A percentile compares a stretch with the other conserved stretches of the same genome.
These are phyloP conservation scores for Amphipoea oculea DNA, from an alignment of 2,888 invertebrate species.

Conservation along the genomic window DNA sequence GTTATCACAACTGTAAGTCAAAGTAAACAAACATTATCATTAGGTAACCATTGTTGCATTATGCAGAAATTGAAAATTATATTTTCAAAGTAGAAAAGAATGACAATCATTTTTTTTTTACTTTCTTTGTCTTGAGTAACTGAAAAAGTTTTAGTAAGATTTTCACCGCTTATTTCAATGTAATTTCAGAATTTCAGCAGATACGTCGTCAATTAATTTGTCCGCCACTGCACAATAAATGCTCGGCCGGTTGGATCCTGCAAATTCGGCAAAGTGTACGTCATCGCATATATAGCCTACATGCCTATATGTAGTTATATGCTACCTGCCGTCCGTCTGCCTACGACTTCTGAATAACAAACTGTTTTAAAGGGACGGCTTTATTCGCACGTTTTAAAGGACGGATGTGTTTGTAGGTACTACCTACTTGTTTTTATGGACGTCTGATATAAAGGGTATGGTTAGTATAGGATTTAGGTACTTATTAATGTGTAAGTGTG, in stretches of 20 bases:
- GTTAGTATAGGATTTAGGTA: constrained; percentile 12
- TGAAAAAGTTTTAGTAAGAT: not conserved
- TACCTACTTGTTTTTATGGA: constrained; percentile 28
- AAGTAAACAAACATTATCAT: not conserved
- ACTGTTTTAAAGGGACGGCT: constrained; percentile 67
- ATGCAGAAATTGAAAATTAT: not conserved
- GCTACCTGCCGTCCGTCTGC: constrained; percentile 74
- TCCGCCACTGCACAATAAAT: constrained; percentile 50
- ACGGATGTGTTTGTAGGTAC: constrained; percentile 51
- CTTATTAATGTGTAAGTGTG: not conserved
- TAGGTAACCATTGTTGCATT: not conserved
- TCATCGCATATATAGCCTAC: constrained; percentile 53
- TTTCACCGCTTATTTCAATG: not conserved
- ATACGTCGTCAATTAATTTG: constrained; percentile 21
- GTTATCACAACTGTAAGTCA: constrained; percentile 1
- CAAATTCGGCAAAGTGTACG: constrained; percentile 62
- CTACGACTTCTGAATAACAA: constrained; percentile 76
- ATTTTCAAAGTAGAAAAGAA: not conserved
- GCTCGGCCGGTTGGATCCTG: constrained; percentile 49
- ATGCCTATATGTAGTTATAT: constrained; percentile 51
- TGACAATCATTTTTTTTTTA: accelerated
- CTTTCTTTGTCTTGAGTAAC: too few species aligned
- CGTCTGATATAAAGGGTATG: constrained; percentile 21
- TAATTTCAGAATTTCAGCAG: not conserved
- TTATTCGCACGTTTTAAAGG: constrained; percentile 63